These are phyloP conservation scores for Acomys russatus DNA, from an alignment of 2,797 vertebrate species.

Conservation along the genomic window DNA sequence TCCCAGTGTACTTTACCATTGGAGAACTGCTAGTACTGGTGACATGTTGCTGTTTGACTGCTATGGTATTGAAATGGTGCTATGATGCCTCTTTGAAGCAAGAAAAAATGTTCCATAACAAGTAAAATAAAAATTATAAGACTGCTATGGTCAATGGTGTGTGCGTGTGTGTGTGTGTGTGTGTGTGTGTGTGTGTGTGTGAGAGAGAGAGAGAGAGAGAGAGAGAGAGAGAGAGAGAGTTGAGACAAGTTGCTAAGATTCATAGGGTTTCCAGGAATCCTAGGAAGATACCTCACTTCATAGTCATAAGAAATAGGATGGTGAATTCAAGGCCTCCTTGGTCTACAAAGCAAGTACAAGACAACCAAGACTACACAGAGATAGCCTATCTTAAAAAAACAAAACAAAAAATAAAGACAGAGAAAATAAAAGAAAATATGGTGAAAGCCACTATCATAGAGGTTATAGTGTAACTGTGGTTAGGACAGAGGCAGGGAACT, in stretches of 20 bases:
- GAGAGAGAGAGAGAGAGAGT: neutral
- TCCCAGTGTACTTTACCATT: neutral
- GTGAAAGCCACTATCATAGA: neutral
- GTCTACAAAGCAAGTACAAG: no score
- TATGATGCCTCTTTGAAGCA: neutral
- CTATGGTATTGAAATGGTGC: neutral
- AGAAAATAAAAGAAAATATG: neutral
- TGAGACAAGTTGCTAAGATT: neutral
- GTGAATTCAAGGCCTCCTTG: no score
- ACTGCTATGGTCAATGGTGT: neutral
- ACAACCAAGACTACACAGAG: no score
- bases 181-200: no score
- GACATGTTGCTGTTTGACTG: neutral
- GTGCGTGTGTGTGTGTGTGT: no score
- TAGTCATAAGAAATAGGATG: neutral
- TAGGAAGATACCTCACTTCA: neutral
- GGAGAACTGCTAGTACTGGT: neutral
- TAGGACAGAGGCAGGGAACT: neutral
- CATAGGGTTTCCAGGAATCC: neutral
- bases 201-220: no score
- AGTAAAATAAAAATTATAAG: neutral
- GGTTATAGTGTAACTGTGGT: neutral
- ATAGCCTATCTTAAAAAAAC: no score
- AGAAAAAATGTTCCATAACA: neutral
- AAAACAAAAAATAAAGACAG: no score